These are phyloP conservation scores for Clytia hemisphaerica DNA, from an alignment of 30 jellyfish, hydroid and myxozoan genomes.

Conservation along the genomic window DNA sequence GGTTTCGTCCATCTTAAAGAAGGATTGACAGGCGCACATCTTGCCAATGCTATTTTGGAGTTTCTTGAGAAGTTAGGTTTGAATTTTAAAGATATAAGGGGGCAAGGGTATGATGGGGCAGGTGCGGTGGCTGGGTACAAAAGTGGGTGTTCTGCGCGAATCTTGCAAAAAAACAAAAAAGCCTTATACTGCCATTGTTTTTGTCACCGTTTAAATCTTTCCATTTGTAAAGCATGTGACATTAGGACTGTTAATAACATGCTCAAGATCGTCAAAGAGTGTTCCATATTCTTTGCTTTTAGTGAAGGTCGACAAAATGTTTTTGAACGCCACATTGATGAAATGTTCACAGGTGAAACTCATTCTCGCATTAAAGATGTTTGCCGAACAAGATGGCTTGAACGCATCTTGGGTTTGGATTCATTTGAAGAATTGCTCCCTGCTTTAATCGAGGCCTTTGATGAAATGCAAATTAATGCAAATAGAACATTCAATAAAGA, in stretches of 20 bases:
- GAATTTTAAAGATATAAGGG: not conserved
- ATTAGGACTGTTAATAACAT: slow-evolving; percentile 35
- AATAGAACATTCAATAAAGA: slow-evolving; percentile 17
- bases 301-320: slow-evolving; percentile 3
- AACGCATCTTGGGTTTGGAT: slow-evolving; percentile 43
- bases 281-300: not conserved
- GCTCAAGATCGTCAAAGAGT: slow-evolving; percentile 35
- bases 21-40: too few relatives aligned
- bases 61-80: too few relatives aligned
- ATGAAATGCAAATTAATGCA: too few relatives aligned
- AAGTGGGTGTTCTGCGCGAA: not conserved
- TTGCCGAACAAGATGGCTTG: slow-evolving; percentile 67
- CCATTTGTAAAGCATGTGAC: slow-evolving; percentile 39
- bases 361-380: slow-evolving; percentile 29
- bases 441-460: too few relatives aligned
- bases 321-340: not conserved
- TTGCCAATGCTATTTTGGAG: too few relatives aligned
- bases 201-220: slow-evolving; percentile 51
- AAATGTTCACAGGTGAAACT: not conserved
- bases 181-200: slow-evolving; percentile 53
- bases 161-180: too few relatives aligned
- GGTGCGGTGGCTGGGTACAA: too few relatives aligned
- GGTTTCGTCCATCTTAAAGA: not conserved
- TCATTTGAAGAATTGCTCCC: slow-evolving; percentile 23
- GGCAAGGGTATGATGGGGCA: not conserved